Percentiles rank a stretch among this genome's conserved stretches.
Evolutionary conservation across 2,113 vertebrate species (phyloP).

Genomic region (Eolophus roseicapilla): DNA sequence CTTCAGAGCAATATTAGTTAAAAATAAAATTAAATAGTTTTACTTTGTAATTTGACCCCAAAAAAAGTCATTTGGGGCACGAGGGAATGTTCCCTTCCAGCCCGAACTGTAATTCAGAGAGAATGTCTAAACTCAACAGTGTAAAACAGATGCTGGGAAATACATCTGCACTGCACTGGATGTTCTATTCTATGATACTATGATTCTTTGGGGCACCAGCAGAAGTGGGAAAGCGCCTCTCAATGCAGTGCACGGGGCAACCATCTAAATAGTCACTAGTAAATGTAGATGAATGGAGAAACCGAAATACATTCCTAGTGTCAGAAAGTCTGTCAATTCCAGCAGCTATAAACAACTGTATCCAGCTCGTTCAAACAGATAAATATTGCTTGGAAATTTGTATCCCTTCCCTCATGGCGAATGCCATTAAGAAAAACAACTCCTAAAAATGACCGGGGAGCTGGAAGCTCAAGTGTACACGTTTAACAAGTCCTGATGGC

Average conservation of each 20-base stretch:
- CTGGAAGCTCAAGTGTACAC: neutral
- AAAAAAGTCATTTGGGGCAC: constrained; percentile 44
- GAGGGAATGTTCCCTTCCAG: constrained; percentile 39
- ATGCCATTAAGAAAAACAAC: neutral
- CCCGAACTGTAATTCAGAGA: constrained; percentile 32
- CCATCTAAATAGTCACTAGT: neutral
- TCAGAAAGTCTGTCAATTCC: neutral
- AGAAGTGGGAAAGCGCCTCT: neutral
- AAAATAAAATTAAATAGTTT: constrained; percentile 33
- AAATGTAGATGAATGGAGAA: neutral
- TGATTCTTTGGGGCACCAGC: neutral
- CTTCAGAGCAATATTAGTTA: constrained; percentile 20
- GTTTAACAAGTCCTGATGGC: neutral
- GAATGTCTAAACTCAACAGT: constrained; percentile 40
- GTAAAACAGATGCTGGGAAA: constrained; percentile 47
- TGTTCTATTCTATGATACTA: neutral
- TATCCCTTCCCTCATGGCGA: constrained; percentile 12
- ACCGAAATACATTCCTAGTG: neutral
- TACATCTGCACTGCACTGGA: neutral
- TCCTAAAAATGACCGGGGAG: neutral
- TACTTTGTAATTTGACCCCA: constrained; percentile 48
- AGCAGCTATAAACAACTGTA: neutral
- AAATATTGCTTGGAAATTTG: neutral
- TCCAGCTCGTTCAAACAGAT: neutral
- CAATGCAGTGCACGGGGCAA: neutral